Base-by-base conservation (phyloP, 2,888 invertebrate species). In the Melanotus villosus region DNA sequence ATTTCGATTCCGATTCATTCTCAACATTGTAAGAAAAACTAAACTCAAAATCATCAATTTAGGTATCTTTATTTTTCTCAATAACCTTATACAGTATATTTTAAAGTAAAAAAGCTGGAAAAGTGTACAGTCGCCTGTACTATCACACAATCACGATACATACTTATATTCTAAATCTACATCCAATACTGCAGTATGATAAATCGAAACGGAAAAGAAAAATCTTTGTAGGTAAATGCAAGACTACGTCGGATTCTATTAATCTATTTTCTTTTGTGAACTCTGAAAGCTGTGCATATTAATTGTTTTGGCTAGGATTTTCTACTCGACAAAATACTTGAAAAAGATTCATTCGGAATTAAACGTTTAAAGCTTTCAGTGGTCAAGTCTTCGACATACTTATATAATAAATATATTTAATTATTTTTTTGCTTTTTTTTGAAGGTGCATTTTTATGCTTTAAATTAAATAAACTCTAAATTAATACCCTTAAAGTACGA, bases 101-200 rank as follows among this genome's bases (percentile, higher is more conserved):
- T 57, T 71, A 71, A 71, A 73, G 70, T 74, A 74, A 71, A 74
- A 74, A 71, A 74, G 74, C 71, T 73, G 71, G 70, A 68, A 73
- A 71, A 70, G 47, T 57, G 73, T 73, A 71, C 74, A 71, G 69
- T 54, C 57, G 50, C 47, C 65, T 74, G 73, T 70, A 74, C 74
- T 74, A 74, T 74, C 74, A 74, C 74, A 74, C 68, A 71, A 69
- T 74, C 47, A 69, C 69, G 43, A 59, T 65, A 59, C 59, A 65
- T 65, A 68, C 19, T 60, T 57, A 62, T 45, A 67, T 19, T 57
- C 41, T 68, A 63, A 50, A 14, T 32, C 52, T 52, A 52, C 62
- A 23, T 47, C 36, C 62, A 62, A 62, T 62, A 62, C 50, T 62
- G 60, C 50, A 62, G 36, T 36, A 60, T 52, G 47, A 36, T 62